phyloP scores from a whole-genome alignment of 2,113 vertebrate species.

The Pelusios castaneus region DNA sequence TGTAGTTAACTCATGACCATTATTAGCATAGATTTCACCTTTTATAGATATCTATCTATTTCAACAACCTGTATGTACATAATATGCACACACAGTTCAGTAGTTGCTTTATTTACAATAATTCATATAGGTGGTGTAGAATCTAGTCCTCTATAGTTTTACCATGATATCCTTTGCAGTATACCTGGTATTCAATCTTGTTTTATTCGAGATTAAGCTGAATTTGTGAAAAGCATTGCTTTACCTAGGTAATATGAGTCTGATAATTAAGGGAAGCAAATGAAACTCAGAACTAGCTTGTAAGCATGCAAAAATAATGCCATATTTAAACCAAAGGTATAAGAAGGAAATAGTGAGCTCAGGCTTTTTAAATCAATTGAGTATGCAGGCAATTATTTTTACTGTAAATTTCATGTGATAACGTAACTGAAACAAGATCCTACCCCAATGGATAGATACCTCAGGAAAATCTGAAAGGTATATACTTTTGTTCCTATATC shows the following conservation, averaged over 20 bases:
- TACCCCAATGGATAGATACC: fast-evolving
- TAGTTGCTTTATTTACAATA: neutral
- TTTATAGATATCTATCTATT: neutral
- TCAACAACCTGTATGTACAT: fast-evolving
- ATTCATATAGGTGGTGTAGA: neutral
- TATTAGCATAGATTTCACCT: neutral
- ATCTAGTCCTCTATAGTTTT: neutral
- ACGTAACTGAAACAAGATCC: neutral
- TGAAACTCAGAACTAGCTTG: neutral
- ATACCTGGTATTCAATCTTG: neutral
- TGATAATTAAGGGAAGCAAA: neutral
- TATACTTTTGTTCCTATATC: neutral
- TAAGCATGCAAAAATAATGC: neutral
- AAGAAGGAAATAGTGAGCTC: fast-evolving
- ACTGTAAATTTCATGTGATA: neutral
- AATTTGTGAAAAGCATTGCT: fast-evolving
- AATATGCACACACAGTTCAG: neutral
- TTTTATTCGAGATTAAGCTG: neutral
- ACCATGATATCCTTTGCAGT: neutral
- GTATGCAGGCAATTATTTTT: neutral
- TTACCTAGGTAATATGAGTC: fast-evolving
- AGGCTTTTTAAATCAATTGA: neutral
- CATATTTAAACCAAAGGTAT: fast-evolving
- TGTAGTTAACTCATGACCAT: neutral
- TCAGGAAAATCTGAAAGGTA: fast-evolving